Base-by-base conservation (phyloP, 2,888 invertebrate genomes). In the Biston stratarius region DNA sequence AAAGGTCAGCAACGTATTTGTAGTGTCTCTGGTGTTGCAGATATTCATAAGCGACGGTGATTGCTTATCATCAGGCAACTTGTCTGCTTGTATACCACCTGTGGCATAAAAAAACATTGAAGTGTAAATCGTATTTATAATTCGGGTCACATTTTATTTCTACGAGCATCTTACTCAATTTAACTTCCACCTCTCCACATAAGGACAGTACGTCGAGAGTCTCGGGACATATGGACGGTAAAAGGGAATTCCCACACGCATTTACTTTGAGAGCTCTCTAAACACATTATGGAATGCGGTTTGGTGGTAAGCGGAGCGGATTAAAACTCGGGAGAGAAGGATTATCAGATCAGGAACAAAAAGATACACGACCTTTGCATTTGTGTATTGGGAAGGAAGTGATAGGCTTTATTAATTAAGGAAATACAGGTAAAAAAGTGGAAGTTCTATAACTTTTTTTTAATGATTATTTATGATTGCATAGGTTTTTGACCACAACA, bases 181-280 rank as follows among this genome's bases (percentile, higher is more conserved):
- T 14, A 1, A 40, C 52, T 44, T 12, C 59, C 33, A 53, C 38
- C 69, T 65, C 65, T 45, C n/a, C n/a, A 12, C 47, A 1, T 33
- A n/a, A 53, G 56, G 53, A 52, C 61, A 64, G 66, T 58, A 69
- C 59, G 65, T 68, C 66, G 47, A 55, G 51, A 45, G 59, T 69
- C 70, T 64, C 67, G 68, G 70, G 73, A 73, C 84, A 83, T 72
- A 78, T 83, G 80, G 76, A 72, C 74, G 74, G 63, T 75, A 75
- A 80, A 78, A 83, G 80, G 79, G 81, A 81, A 83, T 83, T 84
- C 84, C 81, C 84, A 81, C 82, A 83, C 79, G 83, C 81, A 82
- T 83, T 83, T 82, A 77, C 81, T 74, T 66, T 73, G 73, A 78
- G 75, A 74, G 75, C 71, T 76, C 77, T 74, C 77, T 77, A 78